These are phyloP conservation scores for Paedocypris micromegethes DNA, from an alignment of 2,797 vertebrate genomes.

Conservation along the genomic window DNA sequence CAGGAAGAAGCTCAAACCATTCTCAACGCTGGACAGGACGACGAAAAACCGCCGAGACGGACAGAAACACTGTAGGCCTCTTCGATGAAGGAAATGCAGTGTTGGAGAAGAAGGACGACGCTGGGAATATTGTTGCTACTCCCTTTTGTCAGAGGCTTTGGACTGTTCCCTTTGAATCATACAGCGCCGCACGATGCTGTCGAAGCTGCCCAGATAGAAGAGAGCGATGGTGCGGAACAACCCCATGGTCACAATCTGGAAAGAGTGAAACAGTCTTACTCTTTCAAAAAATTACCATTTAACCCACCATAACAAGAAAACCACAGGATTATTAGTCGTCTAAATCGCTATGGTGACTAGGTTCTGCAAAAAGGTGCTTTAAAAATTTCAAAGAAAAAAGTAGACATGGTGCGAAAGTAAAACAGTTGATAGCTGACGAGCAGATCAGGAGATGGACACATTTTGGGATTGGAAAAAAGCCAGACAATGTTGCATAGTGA, in stretches of 20 bases:
- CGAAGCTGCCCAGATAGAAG: constrained; percentile 95
- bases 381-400: not conserved
- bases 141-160: constrained; percentile 80
- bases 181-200: constrained; percentile 95
- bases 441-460: too few relatives aligned
- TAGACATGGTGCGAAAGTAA: not conserved
- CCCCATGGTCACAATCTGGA: constrained; percentile 93
- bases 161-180: constrained; percentile 90
- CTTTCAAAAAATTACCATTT: not conserved
- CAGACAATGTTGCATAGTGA: too few relatives aligned
- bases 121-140: constrained; percentile 59
- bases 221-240: constrained; percentile 90
- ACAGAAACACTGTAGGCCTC: constrained; percentile 2
- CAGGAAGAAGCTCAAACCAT: not conserved
- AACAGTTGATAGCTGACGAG: too few relatives aligned
- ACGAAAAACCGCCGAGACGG: not conserved
- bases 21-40: not conserved
- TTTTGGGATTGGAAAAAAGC: too few relatives aligned
- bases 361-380: too few relatives aligned
- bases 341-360: too few relatives aligned
- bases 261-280: not conserved
- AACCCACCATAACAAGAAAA: not conserved
- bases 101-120: not conserved
- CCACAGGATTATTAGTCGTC: not conserved
- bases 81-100: constrained; percentile 5